Evolutionary conservation across 1,140 invertebrate species (phyloP).

Genomic region (Lucilia cuprina): DNA sequence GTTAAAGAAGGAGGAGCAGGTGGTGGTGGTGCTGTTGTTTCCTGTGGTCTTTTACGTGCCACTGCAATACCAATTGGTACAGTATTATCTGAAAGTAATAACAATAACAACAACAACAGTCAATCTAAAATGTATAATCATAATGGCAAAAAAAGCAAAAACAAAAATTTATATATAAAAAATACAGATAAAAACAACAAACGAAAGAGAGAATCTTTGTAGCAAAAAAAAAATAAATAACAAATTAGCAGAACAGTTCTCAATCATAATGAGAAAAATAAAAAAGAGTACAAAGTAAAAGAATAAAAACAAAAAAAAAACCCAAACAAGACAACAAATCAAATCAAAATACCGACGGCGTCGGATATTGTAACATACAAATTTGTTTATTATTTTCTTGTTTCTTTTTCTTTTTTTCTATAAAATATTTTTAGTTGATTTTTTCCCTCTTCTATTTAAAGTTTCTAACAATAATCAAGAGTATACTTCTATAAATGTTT

Average conservation of each 20-base stretch:
- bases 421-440: neutral
- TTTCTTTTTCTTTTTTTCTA: neutral
- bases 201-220: neutral
- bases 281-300: neutral
- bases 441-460: too few species aligned
- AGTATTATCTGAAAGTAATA: constrained; percentile 63
- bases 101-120: constrained; percentile 15
- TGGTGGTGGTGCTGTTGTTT: constrained; percentile 65
- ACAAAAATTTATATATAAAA: neutral
- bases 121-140: neutral
- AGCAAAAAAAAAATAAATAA: neutral
- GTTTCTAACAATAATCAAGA: too few species aligned
- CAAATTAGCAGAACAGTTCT: neutral
- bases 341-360: neutral
- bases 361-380: neutral
- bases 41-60: constrained; percentile 77
- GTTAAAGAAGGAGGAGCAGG: constrained; percentile 45
- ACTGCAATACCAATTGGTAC: constrained; percentile 88
- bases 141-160: neutral
- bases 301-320: neutral
- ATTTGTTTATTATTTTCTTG: neutral
- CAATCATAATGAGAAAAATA: too few species aligned
- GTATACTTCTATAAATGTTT: too few species aligned
- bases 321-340: neutral
- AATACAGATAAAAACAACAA: neutral